A percentile compares a stretch with the other conserved stretches of the same genome.
These are phyloP conservation scores for Aphidoletes aphidimyza DNA, from an alignment of 2,888 invertebrate genomes.

Conservation along the genomic window DNA sequence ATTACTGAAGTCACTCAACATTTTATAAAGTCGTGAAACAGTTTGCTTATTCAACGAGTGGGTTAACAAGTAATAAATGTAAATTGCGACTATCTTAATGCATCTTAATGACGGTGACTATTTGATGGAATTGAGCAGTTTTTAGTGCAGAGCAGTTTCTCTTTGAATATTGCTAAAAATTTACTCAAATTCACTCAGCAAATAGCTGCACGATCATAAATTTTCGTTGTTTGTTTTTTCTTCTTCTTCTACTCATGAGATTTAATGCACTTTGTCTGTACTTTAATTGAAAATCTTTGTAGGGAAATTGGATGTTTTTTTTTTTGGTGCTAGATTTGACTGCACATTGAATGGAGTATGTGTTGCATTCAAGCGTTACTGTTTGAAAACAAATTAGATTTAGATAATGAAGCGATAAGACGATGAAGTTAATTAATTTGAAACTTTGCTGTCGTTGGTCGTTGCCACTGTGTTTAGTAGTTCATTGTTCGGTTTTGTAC, in stretches of 20 bases:
- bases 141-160: too few relatives aligned
- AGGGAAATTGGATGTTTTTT: background rate
- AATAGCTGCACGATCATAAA: too few relatives aligned
- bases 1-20: background rate
- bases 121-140: too few relatives aligned
- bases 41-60: conserved; percentile 25
- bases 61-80: conserved; percentile 49
- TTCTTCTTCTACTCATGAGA: too few relatives aligned
- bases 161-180: too few relatives aligned
- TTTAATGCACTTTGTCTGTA: conserved; percentile 18
- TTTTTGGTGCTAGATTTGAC: background rate
- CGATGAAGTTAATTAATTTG: conserved; percentile 11
- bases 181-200: too few relatives aligned
- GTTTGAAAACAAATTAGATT: conserved; percentile 40
- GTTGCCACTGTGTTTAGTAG: conserved; percentile 1
- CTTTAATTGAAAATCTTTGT: conserved; percentile 13
- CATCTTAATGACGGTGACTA: conserved; percentile 47
- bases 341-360: too few relatives aligned
- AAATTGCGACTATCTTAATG: conserved; percentile 51
- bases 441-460: background rate
- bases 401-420: conserved; percentile 19
- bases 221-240: too few relatives aligned
- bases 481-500: too few relatives aligned
- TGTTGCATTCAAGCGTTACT: too few relatives aligned
- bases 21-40: background rate